Base-by-base conservation (phyloP, 2,888 invertebrate species). In the Oscheius myriophilus region DNA sequence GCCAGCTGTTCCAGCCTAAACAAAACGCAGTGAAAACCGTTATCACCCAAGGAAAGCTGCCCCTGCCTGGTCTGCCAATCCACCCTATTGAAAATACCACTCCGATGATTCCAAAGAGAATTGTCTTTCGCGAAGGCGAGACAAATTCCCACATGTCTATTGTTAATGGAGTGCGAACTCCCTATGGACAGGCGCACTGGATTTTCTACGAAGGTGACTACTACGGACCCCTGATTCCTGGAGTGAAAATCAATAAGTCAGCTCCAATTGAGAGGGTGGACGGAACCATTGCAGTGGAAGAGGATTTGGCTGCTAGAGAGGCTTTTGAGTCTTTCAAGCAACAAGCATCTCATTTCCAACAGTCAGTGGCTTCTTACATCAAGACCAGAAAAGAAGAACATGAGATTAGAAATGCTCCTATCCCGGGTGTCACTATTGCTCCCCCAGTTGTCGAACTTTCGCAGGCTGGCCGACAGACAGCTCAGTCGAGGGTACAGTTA, bases 141-240 rank as follows among this genome's bases (percentile, higher is more conserved):
- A 4, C 46, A 6, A 39, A 46, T n/a, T 26, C 39, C 3, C 42
- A 58, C 42, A 25, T 16, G 6, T 16, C 61, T 12, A 49, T 61
- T 49, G 49, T 61, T 16, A 46, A 61, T 61, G 61, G 61, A 14
- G 12, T 61, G 7, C 25, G 61, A 25, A 52, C 49, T 18, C 63
- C 63, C 14, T 53, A 63, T 52, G 63, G 61, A 26, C 73, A 72
- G 46, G 33, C 64, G 1, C 70, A 69, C n/a, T 76, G 73, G 58
- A 70, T 71, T 2, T 76, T 70, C 67, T 73, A 71, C 58, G 73
- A 76, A 41, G 76, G 76, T 0, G 73, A 76, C 54, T 76, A 73
- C 49, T 76, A 73, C 39, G 76, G 76, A 57, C 76, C 76, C 43
- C 69, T 72, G 16, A 76, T 76, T 51, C 76, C 76, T 11, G 76